phyloP scores from a whole-genome alignment of 2,888 invertebrate genomes.

The Tenthredo notha region DNA sequence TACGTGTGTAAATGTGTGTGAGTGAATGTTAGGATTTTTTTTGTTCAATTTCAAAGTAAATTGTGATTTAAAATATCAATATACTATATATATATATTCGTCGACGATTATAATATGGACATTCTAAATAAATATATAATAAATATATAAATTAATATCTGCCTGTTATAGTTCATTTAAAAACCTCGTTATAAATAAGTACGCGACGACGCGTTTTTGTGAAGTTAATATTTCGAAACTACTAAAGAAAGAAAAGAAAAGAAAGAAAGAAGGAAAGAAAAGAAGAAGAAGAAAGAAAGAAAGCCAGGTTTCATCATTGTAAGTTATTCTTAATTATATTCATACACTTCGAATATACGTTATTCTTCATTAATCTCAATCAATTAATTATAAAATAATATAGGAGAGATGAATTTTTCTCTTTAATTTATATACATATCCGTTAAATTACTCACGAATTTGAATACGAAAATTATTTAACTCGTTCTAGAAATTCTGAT shows the following conservation, averaged over 20 bases:
- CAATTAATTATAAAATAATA: too few relatives aligned
- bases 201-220: neutral
- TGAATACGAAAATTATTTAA: neutral
- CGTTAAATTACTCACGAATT: neutral
- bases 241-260: neutral
- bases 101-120: neutral
- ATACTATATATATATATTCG: neutral
- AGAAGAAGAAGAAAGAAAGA: neutral
- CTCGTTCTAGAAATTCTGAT: neutral
- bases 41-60: slow-evolving; percentile 27
- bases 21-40: slow-evolving; percentile 37
- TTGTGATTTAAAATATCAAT: neutral
- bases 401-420: too few relatives aligned
- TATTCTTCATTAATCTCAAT: neutral
- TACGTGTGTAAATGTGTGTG: neutral
- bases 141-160: neutral
- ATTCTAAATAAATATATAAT: neutral
- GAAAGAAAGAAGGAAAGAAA: neutral
- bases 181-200: neutral
- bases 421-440: neutral
- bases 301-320: neutral
- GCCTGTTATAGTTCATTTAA: neutral
- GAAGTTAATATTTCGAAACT: neutral
- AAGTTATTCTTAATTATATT: neutral
- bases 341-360: neutral